Conservation (phyloP, 2,888 invertebrate species). For the Automeris io region DNA sequence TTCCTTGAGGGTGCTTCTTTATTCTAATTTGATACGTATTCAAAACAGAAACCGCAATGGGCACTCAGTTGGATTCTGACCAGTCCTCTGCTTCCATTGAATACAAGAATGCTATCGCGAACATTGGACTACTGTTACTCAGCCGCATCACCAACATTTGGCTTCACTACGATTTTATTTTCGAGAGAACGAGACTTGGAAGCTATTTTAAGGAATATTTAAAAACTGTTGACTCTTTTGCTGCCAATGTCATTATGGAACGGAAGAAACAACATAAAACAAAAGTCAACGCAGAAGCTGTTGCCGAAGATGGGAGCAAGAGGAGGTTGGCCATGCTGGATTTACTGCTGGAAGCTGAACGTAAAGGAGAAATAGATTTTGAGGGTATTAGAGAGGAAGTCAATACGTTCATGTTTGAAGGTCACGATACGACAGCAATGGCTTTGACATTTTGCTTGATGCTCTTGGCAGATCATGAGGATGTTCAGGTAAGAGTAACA, state of each 20-base stretch:
- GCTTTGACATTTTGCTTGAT: conserved; percentile 50
- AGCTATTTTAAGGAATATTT: neutral
- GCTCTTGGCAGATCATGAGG: conserved; percentile 48
- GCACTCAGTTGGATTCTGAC: conserved; percentile 60
- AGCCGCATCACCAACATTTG: conserved; percentile 64
- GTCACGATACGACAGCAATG: conserved; percentile 36
- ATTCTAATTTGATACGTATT: too few relatives aligned
- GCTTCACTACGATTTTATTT: conserved; percentile 71
- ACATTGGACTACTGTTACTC: conserved; percentile 19
- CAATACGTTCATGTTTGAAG: conserved; percentile 84
- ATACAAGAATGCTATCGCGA: conserved; percentile 31
- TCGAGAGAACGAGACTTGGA: conserved; percentile 35
- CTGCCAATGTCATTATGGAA: neutral
- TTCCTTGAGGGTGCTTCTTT: conserved; percentile 6
- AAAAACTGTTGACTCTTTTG: conserved; percentile 1
- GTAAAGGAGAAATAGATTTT: conserved; percentile 72
- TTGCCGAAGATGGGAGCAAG: conserved; percentile 15
- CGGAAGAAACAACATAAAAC: neutral
- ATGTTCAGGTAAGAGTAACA: conserved; percentile 21
- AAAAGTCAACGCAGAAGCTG: neutral
- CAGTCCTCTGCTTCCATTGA: conserved; percentile 42
- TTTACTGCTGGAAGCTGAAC: conserved; percentile 74
- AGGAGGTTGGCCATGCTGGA: conserved; percentile 79
- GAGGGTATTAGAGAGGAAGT: conserved; percentile 81
- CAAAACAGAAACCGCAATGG: conserved; percentile 78